Evolutionary conservation across 1,140 invertebrate genomes (phyloP), one percentile per base, ranked within the genome.

Genomic region (Drepana arcuata): DNA sequence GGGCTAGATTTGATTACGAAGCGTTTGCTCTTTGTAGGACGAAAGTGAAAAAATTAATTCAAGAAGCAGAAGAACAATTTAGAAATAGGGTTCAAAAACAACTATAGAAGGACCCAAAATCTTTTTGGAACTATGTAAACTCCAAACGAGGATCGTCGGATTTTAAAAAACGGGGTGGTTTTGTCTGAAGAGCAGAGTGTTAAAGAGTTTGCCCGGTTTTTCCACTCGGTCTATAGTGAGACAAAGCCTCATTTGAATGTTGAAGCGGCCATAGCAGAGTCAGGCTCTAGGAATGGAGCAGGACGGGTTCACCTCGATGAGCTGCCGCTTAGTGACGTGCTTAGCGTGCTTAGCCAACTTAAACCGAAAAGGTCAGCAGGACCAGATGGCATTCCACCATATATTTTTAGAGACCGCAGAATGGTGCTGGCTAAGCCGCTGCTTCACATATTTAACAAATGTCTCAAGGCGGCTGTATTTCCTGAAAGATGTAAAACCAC

Each of bases 111-210:
- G 35, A 48, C 10, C 45, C 45, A 7, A 38, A 39, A 16, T 11
- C 45, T 13, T 48, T 48, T 31, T 42, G 45, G 45, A 15, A 30
- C 9, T 48, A 34, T 26, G 12, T 48, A n/a, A 34, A 25, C 11
- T 38, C 30, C 4, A 48, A 38, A 18, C 28, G 14, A 27, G 23
- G 21, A 1, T 24, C 7, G 27, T 11, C 26, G 18, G 2, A 2
- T 39, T 16, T 7, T 33, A 9, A 40, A 36, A 21, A 15, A 36
- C 7, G 34, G 40, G 7, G 6, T 15, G 7, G n/a, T n/a, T 3
- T 6, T 26, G 2, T 7, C 4, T 3, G 24, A 26, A 7, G n/a
- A 10, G 24, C 6, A 26, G n/a, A n/a, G 24, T 26, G 24, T 10
- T 2, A 10, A 6, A 2, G 4, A 10, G 4, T 26, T 26, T 26